phyloP scores from a whole-genome alignment of 2,113 vertebrate genomes.

The Amia ocellicauda region DNA sequence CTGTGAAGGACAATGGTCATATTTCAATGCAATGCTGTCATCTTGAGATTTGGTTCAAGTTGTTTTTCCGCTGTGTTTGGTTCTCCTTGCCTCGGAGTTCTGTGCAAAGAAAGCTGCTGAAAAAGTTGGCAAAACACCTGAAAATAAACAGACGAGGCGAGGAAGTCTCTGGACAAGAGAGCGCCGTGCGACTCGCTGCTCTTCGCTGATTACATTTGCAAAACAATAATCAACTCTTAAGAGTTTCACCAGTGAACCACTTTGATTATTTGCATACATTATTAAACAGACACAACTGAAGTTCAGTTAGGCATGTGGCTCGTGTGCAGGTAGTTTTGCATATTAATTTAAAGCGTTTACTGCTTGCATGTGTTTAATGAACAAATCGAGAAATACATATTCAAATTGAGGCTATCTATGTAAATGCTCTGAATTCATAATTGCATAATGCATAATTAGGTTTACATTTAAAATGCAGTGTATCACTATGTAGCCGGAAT shows the following conservation, averaged over 20 bases:
- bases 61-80: no score
- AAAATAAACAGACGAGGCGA: no score
- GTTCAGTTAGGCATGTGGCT: not conserved
- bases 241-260: not conserved
- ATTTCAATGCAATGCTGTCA: no score
- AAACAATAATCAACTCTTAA: no score
- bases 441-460: not conserved
- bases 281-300: conserved; percentile 5
- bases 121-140: no score
- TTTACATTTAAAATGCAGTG: not conserved
- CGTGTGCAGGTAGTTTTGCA: not conserved
- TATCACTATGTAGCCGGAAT: not conserved
- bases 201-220: no score
- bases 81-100: no score
- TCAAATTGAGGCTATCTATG: not conserved
- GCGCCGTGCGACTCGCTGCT: no score
- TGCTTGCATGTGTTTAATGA: conserved; percentile 4
- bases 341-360: not conserved
- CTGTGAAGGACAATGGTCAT: no score
- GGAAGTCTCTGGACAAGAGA: no score
- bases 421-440: not conserved
- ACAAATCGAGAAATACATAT: conserved; percentile 1
- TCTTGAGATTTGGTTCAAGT: no score
- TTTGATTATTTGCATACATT: not conserved
- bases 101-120: no score